Conservation (phyloP, 2,797 vertebrate species). For the Mormyrus proboscirostris region DNA sequence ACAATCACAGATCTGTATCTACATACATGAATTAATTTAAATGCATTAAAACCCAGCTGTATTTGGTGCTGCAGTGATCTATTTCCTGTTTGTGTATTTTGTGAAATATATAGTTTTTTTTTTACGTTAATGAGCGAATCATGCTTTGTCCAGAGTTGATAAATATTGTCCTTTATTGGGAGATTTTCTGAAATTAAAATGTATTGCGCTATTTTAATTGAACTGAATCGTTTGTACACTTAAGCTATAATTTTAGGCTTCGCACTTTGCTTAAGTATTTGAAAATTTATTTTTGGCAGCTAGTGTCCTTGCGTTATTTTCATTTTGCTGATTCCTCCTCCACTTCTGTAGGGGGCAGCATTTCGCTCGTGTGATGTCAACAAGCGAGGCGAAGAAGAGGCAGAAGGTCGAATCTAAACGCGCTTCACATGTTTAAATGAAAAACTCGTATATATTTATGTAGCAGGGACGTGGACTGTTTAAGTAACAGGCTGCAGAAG, state of each 20-base stretch:
- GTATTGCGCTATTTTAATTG: neutral
- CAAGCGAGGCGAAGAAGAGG: neutral
- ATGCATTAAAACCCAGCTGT: neutral
- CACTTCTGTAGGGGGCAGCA: neutral
- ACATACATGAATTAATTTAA: neutral
- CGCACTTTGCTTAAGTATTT: neutral
- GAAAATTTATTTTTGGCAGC: neutral
- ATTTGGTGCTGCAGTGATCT: neutral
- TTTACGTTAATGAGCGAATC: neutral
- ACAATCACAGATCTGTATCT: neutral
- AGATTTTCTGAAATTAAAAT: neutral
- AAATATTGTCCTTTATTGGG: neutral
- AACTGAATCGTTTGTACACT: neutral
- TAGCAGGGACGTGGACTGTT: no score
- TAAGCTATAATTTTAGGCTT: neutral
- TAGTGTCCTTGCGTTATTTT: neutral
- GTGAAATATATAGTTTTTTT: neutral
- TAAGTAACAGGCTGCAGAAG: neutral
- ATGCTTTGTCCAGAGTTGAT: neutral
- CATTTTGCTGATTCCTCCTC: neutral
- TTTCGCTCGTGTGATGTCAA: neutral
- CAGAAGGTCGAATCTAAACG: neutral
- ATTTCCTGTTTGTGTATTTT: neutral
- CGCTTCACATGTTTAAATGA: neutral
- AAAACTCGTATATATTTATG: neutral